Percentiles rank a stretch among this genome's conserved stretches.
phyloP scores from a whole-genome alignment of 2,888 invertebrate species.

The Heterodera filipjevi region DNA sequence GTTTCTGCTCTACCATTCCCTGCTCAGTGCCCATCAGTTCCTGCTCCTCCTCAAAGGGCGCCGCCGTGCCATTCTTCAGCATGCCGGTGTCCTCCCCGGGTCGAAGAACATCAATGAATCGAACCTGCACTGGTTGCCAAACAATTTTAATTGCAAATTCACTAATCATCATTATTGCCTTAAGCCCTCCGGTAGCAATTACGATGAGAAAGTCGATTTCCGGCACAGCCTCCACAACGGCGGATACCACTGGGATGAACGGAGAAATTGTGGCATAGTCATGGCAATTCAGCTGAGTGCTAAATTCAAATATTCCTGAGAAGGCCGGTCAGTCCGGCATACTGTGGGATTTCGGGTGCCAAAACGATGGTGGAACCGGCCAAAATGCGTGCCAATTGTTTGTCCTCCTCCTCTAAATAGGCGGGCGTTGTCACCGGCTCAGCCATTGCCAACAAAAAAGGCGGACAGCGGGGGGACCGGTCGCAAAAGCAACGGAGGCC shows the following conservation, averaged over 20 bases:
- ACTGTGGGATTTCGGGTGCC: conserved; percentile 61
- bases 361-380: conserved; percentile 51
- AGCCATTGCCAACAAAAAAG: conserved; percentile 2
- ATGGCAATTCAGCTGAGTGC: conserved; percentile 61
- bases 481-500: conserved; percentile 10
- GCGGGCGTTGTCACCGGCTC: conserved; percentile 35
- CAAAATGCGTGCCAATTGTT: conserved; percentile 38
- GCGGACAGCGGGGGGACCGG: neutral
- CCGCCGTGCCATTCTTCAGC: conserved; percentile 13
- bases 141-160: neutral
- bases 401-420: conserved; percentile 32
- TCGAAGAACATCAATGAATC: conserved; percentile 34
- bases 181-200: conserved; percentile 58
- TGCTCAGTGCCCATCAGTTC: conserved; percentile 12
- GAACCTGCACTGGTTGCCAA: conserved; percentile 12
- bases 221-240: conserved; percentile 47
- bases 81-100: conserved; percentile 21
- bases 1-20: neutral
- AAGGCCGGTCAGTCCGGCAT: neutral
- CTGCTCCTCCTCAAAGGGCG: conserved; percentile 7
- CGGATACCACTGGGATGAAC: conserved; percentile 51
- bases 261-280: conserved; percentile 62
- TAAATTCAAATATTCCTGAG: neutral
- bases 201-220: conserved; percentile 58
- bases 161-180: conserved; percentile 32